These are phyloP conservation scores for Martes martes DNA, from an alignment of 2,113 vertebrate genomes.

Conservation along the genomic window DNA sequence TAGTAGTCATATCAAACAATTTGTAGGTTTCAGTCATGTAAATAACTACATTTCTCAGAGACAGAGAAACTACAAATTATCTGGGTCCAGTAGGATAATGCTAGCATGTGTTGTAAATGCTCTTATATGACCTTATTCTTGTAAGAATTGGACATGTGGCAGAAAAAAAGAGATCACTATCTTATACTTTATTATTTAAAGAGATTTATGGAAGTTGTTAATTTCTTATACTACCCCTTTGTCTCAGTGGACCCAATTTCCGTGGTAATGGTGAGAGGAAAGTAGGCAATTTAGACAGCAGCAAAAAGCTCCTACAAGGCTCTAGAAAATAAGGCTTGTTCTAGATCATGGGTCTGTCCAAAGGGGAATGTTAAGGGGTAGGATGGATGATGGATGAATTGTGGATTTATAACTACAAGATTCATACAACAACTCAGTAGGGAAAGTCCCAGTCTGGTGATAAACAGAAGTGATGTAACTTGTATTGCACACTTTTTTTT, in stretches of 20 bases:
- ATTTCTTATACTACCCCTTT: not conserved
- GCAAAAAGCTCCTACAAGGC: not conserved
- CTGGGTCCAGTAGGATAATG: not conserved
- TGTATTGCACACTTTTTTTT: not conserved
- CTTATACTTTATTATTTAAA: not conserved
- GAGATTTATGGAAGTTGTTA: not conserved
- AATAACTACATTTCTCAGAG: not conserved
- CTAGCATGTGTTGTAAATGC: not conserved
- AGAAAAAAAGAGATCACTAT: not conserved
- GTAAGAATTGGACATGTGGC: not conserved
- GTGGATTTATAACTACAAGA: not conserved
- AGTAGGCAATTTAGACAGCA: not conserved
- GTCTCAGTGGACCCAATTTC: not conserved
- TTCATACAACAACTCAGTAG: not conserved
- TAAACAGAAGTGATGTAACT: not conserved
- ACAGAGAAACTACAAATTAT: not conserved
- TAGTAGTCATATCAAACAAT: not conserved
- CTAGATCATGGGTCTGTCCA: not conserved
- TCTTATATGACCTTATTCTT: not conserved
- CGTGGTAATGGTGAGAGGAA: not conserved
- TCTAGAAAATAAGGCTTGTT: not conserved
- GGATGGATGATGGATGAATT: not conserved
- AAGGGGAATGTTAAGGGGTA: not conserved
- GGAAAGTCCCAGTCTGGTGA: not conserved
- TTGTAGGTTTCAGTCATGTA: not conserved